Percentiles rank a stretch among this genome's conserved stretches.
phyloP scores from a whole-genome alignment of 2,888 invertebrate species.

The Lithophane leautieri region DNA sequence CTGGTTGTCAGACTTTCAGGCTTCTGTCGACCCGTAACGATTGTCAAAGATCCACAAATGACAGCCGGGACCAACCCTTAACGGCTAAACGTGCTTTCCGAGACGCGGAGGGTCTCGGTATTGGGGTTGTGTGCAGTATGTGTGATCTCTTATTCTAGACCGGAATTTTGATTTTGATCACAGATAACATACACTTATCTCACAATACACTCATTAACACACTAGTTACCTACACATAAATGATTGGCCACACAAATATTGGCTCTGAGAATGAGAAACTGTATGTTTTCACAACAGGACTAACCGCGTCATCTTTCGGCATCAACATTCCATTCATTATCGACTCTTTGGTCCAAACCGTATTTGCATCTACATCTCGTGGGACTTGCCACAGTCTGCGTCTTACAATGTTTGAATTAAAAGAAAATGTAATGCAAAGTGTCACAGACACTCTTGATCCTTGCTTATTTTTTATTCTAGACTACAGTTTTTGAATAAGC shows the following conservation, averaged over 20 bases:
- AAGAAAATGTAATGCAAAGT: constrained; percentile 60
- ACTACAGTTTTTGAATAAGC: constrained; percentile 46
- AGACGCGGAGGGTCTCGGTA: too few relatives aligned
- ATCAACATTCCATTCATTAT: constrained; percentile 8
- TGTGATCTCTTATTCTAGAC: too few relatives aligned
- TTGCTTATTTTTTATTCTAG: constrained; percentile 37
- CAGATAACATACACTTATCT: not conserved
- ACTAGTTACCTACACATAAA: not conserved
- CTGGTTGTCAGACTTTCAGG: too few relatives aligned
- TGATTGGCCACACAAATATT: not conserved
- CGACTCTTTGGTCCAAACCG: constrained; percentile 12
- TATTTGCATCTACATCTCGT: constrained; percentile 47
- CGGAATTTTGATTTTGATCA: not conserved
- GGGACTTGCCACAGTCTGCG: constrained; percentile 45
- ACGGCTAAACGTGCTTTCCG: too few relatives aligned
- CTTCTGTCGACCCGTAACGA: too few relatives aligned
- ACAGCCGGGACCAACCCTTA: too few relatives aligned
- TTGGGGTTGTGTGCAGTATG: not conserved
- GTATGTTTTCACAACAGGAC: not conserved
- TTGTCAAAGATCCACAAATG: too few relatives aligned
- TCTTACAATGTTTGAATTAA: constrained; percentile 63
- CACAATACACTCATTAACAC: not conserved
- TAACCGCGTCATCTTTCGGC: not conserved
- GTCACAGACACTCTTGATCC: constrained; percentile 52
- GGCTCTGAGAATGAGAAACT: not conserved